Conservation (phyloP, 2,888 invertebrate species). For the Rhopalosiphum nymphaeae region DNA sequence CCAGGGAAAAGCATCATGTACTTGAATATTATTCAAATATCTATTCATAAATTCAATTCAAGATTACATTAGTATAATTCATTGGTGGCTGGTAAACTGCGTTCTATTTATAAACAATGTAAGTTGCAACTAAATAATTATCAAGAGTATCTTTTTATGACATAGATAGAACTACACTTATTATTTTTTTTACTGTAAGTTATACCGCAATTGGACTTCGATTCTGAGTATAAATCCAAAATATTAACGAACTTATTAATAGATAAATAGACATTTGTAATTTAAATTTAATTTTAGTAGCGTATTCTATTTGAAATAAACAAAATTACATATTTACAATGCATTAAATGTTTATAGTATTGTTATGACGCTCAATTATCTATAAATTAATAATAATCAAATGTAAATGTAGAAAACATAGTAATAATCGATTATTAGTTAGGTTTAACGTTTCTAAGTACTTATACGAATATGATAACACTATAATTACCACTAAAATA, state of each 20-base stretch:
- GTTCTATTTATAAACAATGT: neutral
- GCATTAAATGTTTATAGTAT: neutral
- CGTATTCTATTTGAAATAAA: neutral
- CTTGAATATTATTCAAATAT: neutral
- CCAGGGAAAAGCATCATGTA: neutral
- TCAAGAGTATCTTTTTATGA: neutral
- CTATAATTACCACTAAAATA: neutral
- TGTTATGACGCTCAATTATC: neutral
- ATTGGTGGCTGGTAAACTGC: neutral
- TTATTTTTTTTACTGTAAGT: neutral
- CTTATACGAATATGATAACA: neutral
- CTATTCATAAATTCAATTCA: neutral
- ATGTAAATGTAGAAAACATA: neutral
- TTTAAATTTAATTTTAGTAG: neutral
- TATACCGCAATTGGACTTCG: neutral
- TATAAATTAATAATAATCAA: neutral
- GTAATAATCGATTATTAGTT: neutral
- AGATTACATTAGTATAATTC: neutral
- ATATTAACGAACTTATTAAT: neutral
- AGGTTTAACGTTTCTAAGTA: neutral
- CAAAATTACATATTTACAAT: neutral
- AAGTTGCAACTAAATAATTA: neutral
- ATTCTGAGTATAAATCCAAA: neutral
- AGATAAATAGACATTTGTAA: too few species aligned
- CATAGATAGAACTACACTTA: neutral